Evolutionary conservation across 2,113 vertebrate species (phyloP).

Genomic region (Amphiprion ocellaris): DNA sequence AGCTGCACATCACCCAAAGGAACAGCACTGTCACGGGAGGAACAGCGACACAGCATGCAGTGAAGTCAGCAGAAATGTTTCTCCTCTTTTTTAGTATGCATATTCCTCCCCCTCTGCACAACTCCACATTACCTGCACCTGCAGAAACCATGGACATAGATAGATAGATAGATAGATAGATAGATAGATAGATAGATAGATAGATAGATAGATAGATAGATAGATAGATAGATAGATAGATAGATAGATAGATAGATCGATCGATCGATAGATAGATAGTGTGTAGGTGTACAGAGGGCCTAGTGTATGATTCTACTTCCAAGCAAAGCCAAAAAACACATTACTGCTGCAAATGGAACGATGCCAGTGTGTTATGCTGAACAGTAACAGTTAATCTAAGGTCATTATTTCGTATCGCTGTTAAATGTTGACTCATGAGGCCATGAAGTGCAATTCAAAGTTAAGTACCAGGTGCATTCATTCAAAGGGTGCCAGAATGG

Average conservation of each 20-base stretch:
- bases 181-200: not conserved
- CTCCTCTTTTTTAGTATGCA: constrained; percentile 43
- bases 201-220: constrained; percentile 12
- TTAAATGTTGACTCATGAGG: too few relatives aligned
- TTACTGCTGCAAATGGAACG: too few relatives aligned
- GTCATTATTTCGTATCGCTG: too few relatives aligned
- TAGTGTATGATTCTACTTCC: too few relatives aligned
- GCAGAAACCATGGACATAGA: not conserved
- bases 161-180: not conserved
- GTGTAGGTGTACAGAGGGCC: too few relatives aligned
- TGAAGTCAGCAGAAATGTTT: constrained; percentile 69
- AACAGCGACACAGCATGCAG: constrained; percentile 21
- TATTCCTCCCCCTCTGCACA: not conserved
- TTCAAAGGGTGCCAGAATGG: not conserved
- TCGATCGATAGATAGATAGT: too few relatives aligned
- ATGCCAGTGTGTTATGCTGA: not conserved
- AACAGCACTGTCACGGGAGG: constrained; percentile 48
- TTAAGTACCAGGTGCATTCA: not conserved
- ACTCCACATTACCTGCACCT: constrained; percentile 23
- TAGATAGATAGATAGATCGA: too few relatives aligned
- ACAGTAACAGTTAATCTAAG: not conserved
- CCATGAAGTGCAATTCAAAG: too few relatives aligned
- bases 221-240: too few relatives aligned
- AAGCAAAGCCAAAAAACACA: too few relatives aligned
- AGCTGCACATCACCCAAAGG: constrained; percentile 65